Base-by-base conservation (phyloP, 2,113 vertebrate genomes). In the Tretioscincus oriximinensis region DNA sequence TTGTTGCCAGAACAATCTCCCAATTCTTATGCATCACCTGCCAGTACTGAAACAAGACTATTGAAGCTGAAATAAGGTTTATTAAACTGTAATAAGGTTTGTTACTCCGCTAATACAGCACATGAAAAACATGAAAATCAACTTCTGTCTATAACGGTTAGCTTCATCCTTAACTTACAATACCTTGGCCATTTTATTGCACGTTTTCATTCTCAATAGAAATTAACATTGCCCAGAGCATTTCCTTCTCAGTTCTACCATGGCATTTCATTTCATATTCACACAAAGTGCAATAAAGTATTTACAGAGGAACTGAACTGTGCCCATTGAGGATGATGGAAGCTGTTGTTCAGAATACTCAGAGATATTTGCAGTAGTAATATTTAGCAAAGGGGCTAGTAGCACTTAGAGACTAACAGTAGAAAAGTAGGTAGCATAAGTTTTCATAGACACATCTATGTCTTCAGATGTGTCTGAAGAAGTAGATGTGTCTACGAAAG, bases 91-190 rank as follows among this genome's bases (percentile, higher is more conserved):
- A 86, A 73, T 49, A 83, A 45, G 77, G 86, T 81, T 91, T 89
- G 85, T 86, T 90, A 85, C 80, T 85, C 81, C 58, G 73, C 83
- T 88, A 87, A 88, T 85, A 87, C 68, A 41, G 72, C 84, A 22
- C 80, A 91, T 77, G 85, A 85, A 83, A 85, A 75, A 73, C 8
- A 73, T 85, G 81, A 90, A 90, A 92, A 88, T 86, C 86, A 89
- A 78, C 58, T 26, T 80, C 78, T 54, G 61, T 68, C 68, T 87
- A 0, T 76, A 90, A 81, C 1, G 41, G 82, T 64, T 65, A 54
- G 73, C 81, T 84, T 68, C 0, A 41, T 89, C 76, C n/a, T 75
- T 79, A 49, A 0, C 73, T 83, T 21, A 75, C 5, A 85, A 76
- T 9, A n/a, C 16, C 85, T 82, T 2, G 66, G 77, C 76, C 10